Base-by-base conservation (phyloP, 2,113 vertebrate genomes). In the Peromyscus californicus region DNA sequence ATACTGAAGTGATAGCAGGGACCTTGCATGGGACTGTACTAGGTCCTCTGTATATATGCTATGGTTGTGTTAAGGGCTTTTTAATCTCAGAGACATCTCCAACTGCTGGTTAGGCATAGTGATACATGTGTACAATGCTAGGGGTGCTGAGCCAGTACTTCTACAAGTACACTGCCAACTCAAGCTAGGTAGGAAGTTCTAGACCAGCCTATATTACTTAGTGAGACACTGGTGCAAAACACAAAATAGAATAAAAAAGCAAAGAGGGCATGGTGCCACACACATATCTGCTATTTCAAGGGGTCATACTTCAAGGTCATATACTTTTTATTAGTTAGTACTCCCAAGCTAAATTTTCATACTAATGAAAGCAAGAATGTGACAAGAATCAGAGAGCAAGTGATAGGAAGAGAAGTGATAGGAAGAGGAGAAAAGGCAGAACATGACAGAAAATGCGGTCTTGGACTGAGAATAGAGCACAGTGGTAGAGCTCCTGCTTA, bases 301-400 rank as follows among this genome's bases (percentile, higher is more conserved):
- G 29, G 57, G 8, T 95, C 16, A 36, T 31, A 86, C 13, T 15
- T 95, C 1, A 89, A 70, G 39, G 33, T 57, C 65, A 69, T 13
- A 78, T 24, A 22, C n/a, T 51, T 82, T 54, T 75, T 91, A 75
- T 94, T 67, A 89, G 31, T 69, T 87, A 90, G 61, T 94, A 88
- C 48, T 74, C 42, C 42, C 45, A 89, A 21, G 36, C 21, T 76
- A 75, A 74, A 17, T 78, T 61, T 75, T 19, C 15, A 57, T 4
- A 51, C 12, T 67, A 89, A 61, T 21, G 4, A 89, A 89, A 91
- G 13, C 17, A 92, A 92, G 63, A 85, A 39, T 69, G 31, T 97
- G 42, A 63, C 42, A 93, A n/a, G 39, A 90, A 22, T 70, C 36
- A 92, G 89, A 42, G 6, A 54, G 84, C 67, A 70, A 65, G 22